Evolutionary conservation across 2,888 invertebrate species (phyloP), one percentile per base, ranked within the genome.

Genomic region (Pilophorus perplexus): DNA sequence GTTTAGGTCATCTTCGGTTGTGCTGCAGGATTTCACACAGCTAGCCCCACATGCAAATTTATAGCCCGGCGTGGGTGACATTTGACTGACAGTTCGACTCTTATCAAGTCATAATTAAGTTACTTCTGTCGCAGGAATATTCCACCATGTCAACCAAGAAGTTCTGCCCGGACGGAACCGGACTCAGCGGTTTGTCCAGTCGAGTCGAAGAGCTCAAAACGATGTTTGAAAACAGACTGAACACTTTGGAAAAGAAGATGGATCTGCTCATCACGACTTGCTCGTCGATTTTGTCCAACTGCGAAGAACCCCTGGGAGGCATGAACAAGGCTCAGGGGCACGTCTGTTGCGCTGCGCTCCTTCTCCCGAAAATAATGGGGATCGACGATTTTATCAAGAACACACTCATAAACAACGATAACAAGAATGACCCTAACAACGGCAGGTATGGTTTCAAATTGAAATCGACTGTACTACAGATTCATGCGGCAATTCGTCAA

Each of bases 241-340:
- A 62, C 20, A 54, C 65, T 1, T 27, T 70, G 46, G 70, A 67
- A 46, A 70, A 67, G 28, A 70, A 70, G 37, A 68, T 70, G 48
- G 70, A 70, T 55, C 64, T 70, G 1, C 54, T 70, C 1, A 64
- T 67, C n/a, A 65, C 68, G 2, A 68, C 70, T 14, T 70, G 70
- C 16, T 64, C 70, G 8, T 64, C 70, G n/a, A 68, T 70, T 40
- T 42, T 69, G 16, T 66, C 48, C 28, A 67, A 62, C 22, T 67
- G 54, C 16, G 69, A 69, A 28, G 57, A 64, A 48, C 42, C 44
- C 6, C 14, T 46, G 12, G 37, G 33, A n/a, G 65, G 42, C 4
- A 18, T 46, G n/a, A 64, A 18, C 42, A 67, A 64, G 38, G 25
- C 16, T n/a, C 14, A 38, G 14, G 55, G 50, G 12, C 68, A 69